These are phyloP conservation scores for Coendou prehensilis DNA, from an alignment of 2,797 vertebrate genomes.

Conservation along the genomic window DNA sequence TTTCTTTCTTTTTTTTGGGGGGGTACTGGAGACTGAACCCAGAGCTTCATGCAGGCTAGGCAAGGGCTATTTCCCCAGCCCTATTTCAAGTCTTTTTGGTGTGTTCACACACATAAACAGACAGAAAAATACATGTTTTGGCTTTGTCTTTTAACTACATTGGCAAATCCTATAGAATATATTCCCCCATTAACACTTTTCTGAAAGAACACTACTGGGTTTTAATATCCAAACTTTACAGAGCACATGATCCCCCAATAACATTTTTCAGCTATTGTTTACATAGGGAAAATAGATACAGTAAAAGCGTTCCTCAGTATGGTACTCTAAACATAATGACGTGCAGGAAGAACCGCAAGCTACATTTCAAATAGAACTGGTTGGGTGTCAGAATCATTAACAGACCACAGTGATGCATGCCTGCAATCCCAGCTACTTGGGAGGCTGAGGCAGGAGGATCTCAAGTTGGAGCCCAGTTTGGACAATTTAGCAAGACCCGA, in stretches of 20 bases:
- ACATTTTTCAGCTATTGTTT: not conserved
- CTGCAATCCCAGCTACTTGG: not conserved
- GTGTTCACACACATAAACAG: not conserved
- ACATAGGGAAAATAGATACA: not conserved
- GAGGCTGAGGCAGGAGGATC: not conserved
- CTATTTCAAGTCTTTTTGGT: not conserved
- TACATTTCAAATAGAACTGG: not conserved
- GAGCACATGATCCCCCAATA: not conserved
- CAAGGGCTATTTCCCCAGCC: not conserved
- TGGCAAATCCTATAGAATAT: not conserved
- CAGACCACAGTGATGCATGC: not conserved
- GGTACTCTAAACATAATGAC: not conserved
- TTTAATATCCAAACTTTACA: slow-evolving; percentile 23
- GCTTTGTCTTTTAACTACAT: not conserved
- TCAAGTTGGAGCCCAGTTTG: not conserved
- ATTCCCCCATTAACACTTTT: not conserved
- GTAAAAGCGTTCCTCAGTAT: not conserved
- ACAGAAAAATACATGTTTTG: not conserved
- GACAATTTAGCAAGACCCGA: not conserved
- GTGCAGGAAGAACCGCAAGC: not conserved
- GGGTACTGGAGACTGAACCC: not conserved
- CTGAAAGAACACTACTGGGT: not conserved
- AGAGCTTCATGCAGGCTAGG: not conserved
- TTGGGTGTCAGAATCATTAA: not conserved
- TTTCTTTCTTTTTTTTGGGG: not conserved